Evolutionary conservation across 1,140 invertebrate genomes (phyloP), one percentile per base, ranked within the genome.

Genomic region (Drosophila sechellia): DNA sequence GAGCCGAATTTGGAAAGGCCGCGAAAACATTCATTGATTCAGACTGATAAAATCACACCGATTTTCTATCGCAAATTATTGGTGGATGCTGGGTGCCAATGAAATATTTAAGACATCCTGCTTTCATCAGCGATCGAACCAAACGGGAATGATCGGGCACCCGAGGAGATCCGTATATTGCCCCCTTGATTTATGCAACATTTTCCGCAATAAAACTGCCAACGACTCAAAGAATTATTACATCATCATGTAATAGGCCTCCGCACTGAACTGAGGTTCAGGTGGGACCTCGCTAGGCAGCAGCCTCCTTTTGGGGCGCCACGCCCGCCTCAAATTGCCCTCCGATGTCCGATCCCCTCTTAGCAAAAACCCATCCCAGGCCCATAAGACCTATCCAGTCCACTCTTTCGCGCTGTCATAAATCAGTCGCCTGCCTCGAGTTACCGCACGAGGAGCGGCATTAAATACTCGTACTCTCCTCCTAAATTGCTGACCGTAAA

Each of bases 151-250:
- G 53, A 1, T 10, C 6, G 56, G 59, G 56, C 49, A 68, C 58
- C 73, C 57, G 58, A 60, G 60, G 72, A 60, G 75, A 69, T 81
- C 60, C 60, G 72, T 87, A 89, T 89, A 89, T 71, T 87, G 79
- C 81, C 70, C 77, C 83, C 84, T 87, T 87, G 83, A 87, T 87
- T 87, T 87, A 87, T 87, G 83, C 83, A 87, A 89, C 84, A 83
- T 89, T 83, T 87, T 83, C 71, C 76, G 66, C 84, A 87, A 87
- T 87, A 83, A 87, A 87, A 87, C 73, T 87, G 83, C 79, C 83
- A 87, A 70, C 71, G 71, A 83, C 71, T 71, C 65, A 49, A 89
- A 87, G 84, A 87, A 87, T 83, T 87, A 87, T 87, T 87, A 87
- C 83, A 87, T 87, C 83, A 87, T 87, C 83, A 87, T 76, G 71